These are phyloP conservation scores for Minunthozetes semirufus DNA, from an alignment of 2,888 invertebrate genomes.

Conservation along the genomic window DNA sequence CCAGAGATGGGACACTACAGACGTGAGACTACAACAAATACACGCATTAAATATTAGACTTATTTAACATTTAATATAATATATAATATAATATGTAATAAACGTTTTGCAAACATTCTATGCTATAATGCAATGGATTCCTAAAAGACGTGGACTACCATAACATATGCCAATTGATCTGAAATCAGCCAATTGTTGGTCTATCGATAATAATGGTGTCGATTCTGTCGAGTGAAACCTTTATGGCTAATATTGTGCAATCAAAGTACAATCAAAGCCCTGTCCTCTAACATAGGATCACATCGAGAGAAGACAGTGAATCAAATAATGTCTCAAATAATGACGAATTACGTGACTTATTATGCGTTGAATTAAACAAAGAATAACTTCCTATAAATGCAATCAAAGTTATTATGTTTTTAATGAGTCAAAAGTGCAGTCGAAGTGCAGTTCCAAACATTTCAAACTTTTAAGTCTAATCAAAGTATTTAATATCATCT, in stretches of 20 bases:
- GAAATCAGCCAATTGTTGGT: neutral
- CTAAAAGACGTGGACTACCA: slow-evolving; percentile 12
- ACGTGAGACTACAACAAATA: slow-evolving; percentile 26
- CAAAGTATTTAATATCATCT: neutral
- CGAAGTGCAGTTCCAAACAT: neutral
- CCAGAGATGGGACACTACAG: slow-evolving; percentile 12
- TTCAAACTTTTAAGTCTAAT: neutral
- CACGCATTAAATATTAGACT: slow-evolving; percentile 24
- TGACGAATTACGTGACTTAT: slow-evolving; percentile 23
- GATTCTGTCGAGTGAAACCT: neutral
- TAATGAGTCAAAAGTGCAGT: slow-evolving; percentile 12
- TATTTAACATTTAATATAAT: slow-evolving; percentile 24
- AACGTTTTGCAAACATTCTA: slow-evolving; percentile 1
- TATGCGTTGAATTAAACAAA: neutral
- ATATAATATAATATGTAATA: too few species aligned
- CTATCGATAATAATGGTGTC: neutral
- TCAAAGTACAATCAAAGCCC: neutral
- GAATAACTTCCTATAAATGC: neutral
- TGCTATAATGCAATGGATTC: slow-evolving; percentile 8
- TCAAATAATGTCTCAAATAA: neutral
- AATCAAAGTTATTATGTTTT: neutral
- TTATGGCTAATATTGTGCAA: neutral
- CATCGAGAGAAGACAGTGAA: neutral
- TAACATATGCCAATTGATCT: slow-evolving; percentile 17
- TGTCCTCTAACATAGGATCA: neutral